phyloP scores from a whole-genome alignment of 2,113 vertebrate species.

The Lota lota region DNA sequence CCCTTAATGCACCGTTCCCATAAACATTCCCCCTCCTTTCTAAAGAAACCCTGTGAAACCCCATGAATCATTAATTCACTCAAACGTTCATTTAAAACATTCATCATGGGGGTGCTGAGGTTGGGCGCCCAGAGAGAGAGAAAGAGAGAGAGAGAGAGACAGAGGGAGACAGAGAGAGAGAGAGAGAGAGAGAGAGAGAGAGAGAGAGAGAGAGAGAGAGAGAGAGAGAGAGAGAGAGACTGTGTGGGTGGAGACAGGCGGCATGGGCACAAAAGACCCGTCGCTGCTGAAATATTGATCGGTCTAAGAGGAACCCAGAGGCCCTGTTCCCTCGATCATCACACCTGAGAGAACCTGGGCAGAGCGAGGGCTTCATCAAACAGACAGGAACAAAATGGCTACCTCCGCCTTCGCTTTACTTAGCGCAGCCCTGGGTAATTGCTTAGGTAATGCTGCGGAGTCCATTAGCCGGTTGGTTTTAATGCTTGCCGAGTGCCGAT shows the following conservation, averaged over 20 bases:
- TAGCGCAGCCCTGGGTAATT: conserved; percentile 47
- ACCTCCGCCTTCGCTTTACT: conserved; percentile 42
- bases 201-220: too few relatives aligned
- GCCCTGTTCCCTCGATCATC: conserved; percentile 38
- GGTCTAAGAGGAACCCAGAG: conserved; percentile 58
- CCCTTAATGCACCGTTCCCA: conserved; percentile 51
- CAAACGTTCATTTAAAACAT: conserved; percentile 54
- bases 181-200: too few relatives aligned
- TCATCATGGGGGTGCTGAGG: conserved; percentile 53
- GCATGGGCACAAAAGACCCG: conserved; percentile 18
- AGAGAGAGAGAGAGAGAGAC: too few relatives aligned
- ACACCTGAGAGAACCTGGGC: conserved; percentile 58
- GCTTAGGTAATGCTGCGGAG: conserved; percentile 34
- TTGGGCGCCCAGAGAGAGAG: conserved; percentile 21
- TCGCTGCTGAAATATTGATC: conserved; percentile 67
- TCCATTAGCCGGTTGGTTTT: conserved; percentile 61
- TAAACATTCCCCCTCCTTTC: conserved; percentile 35
- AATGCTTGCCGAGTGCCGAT: conserved; percentile 50
- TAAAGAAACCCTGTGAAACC: conserved; percentile 36
- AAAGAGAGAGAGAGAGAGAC: too few relatives aligned
- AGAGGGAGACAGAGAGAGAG: too few relatives aligned
- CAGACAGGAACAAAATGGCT: conserved; percentile 63
- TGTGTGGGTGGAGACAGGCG: too few relatives aligned
- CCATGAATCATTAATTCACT: conserved; percentile 55
- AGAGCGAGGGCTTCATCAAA: conserved; percentile 39